Percentiles rank a stretch among this genome's conserved stretches.
Conservation (phyloP, 2,888 invertebrate genomes). For the Drosophila bunnanda region DNA sequence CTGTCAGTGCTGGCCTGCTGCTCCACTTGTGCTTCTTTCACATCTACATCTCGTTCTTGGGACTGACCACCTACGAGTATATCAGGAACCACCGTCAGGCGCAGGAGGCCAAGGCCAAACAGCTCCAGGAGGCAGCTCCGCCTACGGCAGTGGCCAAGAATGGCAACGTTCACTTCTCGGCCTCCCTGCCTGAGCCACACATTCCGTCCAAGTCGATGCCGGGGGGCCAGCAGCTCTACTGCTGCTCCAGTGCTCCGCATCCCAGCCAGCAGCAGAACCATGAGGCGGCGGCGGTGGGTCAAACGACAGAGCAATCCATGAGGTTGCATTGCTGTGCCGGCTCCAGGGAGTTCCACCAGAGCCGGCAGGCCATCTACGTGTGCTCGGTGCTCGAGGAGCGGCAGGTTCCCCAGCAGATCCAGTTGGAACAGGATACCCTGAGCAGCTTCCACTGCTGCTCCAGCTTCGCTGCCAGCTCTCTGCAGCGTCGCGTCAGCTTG, state of each 20-base stretch:
- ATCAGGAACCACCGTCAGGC: constrained; percentile 86
- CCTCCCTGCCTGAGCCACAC: constrained; percentile 54
- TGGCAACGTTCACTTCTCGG: constrained; percentile 65
- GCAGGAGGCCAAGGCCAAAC: constrained; percentile 78
- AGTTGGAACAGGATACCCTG: constrained; percentile 48
- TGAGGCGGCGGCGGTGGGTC: constrained; percentile 5
- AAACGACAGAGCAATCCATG: constrained; percentile 66
- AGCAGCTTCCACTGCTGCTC: constrained; percentile 85
- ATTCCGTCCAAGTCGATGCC: constrained; percentile 77
- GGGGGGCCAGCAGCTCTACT: constrained; percentile 76
- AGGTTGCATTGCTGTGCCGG: constrained; percentile 85
- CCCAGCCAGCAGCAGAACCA: constrained; percentile 73
- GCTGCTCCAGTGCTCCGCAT: constrained; percentile 84
- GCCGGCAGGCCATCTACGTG: constrained; percentile 84
- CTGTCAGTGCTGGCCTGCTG: constrained; percentile 90
- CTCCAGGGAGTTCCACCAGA: constrained; percentile 83
- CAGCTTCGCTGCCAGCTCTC: constrained; percentile 80
- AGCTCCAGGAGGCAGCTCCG: constrained; percentile 57
- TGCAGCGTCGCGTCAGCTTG: constrained; percentile 78
- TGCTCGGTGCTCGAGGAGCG: constrained; percentile 86
- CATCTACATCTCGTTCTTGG: constrained; percentile 92
- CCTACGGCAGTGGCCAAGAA: constrained; percentile 40
- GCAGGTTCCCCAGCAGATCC: constrained; percentile 68
- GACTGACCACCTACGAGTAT: constrained; percentile 96
- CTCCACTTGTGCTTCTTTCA: constrained; percentile 95